Percentiles rank a stretch among this genome's conserved stretches.
Evolutionary conservation across 2,113 vertebrate species (phyloP).

Genomic region (Chauna torquata): DNA sequence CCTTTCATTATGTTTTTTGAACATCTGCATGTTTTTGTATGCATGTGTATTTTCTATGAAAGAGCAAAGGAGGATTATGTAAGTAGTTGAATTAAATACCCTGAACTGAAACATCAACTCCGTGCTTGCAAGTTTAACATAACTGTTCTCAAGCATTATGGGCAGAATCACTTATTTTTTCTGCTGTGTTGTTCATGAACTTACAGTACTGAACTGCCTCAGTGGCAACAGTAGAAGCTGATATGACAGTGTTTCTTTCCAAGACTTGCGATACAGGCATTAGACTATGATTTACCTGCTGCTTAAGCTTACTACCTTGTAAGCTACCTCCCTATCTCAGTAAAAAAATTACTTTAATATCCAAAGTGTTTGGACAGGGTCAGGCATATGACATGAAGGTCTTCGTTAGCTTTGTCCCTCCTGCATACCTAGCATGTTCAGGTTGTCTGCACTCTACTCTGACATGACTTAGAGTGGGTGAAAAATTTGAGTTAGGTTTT

Average conservation of each 20-base stretch:
- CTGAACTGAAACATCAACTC: neutral
- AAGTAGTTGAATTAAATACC: neutral
- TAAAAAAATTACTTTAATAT: neutral
- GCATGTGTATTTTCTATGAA: neutral
- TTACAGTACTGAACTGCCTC: neutral
- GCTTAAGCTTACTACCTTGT: neutral
- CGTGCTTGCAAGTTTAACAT: neutral
- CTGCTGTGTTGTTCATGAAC: neutral
- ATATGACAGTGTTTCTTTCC: neutral
- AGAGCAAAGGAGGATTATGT: neutral
- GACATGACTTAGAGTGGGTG: neutral
- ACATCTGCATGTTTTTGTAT: neutral
- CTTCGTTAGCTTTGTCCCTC: neutral
- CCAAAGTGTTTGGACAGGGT: neutral
- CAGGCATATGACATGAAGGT: neutral
- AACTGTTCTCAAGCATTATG: neutral
- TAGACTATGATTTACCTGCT: neutral
- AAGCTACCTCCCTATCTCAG: neutral
- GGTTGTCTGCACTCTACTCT: neutral
- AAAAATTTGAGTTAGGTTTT: neutral
- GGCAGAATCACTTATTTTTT: neutral
- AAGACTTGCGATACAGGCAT: neutral
- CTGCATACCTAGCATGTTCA: neutral
- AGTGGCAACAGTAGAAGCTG: neutral
- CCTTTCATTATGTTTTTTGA: neutral